phyloP scores from a whole-genome alignment of 2,888 invertebrate species.

The Coleophora deauratella region DNA sequence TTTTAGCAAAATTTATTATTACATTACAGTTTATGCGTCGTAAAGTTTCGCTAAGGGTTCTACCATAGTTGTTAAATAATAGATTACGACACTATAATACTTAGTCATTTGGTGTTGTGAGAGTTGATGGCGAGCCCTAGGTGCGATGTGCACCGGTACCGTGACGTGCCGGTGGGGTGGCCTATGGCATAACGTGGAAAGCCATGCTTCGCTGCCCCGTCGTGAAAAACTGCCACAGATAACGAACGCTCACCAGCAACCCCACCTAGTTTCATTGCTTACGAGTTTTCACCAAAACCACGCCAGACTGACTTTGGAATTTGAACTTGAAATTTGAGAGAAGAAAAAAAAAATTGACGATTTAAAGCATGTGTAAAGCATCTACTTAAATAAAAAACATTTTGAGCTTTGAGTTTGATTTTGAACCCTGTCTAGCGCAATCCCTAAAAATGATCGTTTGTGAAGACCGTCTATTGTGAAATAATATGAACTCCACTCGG shows the following conservation, averaged over 20 bases:
- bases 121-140: not conserved
- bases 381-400: too few relatives aligned
- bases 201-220: constrained; percentile 54
- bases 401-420: too few relatives aligned
- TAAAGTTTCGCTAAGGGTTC: constrained; percentile 17
- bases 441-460: too few relatives aligned
- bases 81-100: constrained; percentile 7
- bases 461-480: constrained; percentile 4
- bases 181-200: constrained; percentile 57
- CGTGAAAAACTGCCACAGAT: constrained; percentile 46
- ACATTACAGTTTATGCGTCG: constrained; percentile 18
- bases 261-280: constrained; percentile 28
- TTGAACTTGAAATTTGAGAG: not conserved
- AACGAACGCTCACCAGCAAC: constrained; percentile 23
- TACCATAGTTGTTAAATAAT: constrained; percentile 19
- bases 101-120: not conserved
- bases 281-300: constrained; percentile 24
- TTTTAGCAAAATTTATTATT: constrained; percentile 17
- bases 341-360: too few relatives aligned
- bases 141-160: constrained; percentile 23
- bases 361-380: too few relatives aligned
- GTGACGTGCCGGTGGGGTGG: constrained; percentile 70
- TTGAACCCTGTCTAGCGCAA: too few relatives aligned
- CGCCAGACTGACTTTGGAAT: constrained; percentile 7
- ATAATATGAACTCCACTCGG: constrained; percentile 4